These are phyloP conservation scores for Ascidia mentula DNA, from an alignment of 23 tunicate genomes.

Conservation along the genomic window DNA sequence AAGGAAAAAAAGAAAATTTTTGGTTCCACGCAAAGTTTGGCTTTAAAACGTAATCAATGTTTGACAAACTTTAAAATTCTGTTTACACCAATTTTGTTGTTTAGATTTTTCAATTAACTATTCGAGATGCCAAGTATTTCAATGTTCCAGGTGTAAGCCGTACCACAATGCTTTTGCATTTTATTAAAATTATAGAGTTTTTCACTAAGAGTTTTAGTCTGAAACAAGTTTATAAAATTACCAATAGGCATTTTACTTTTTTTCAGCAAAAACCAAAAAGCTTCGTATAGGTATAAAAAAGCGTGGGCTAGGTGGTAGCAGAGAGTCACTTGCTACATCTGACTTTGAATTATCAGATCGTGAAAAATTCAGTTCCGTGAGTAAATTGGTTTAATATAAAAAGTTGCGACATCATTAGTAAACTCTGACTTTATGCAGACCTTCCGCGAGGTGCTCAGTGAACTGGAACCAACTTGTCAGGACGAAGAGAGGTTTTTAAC, in stretches of 20 bases:
- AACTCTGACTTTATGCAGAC: too few relatives aligned
- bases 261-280: conserved; percentile 46
- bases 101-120: too few relatives aligned
- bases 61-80: too few relatives aligned
- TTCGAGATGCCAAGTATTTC: too few relatives aligned
- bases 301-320: conserved; percentile 50
- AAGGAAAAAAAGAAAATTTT: conserved; percentile 57
- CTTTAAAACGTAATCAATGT: conserved; percentile 68
- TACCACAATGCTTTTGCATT: too few relatives aligned
- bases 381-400: background rate
- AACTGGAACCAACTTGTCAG: conserved; percentile 95
- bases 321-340: conserved; percentile 83
- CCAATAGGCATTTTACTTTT: too few relatives aligned
- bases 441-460: conserved; percentile 83
- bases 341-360: conserved; percentile 78
- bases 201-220: too few relatives aligned
- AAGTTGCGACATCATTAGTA: background rate
- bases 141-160: too few relatives aligned
- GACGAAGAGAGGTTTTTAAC: conserved; percentile 90
- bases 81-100: too few relatives aligned
- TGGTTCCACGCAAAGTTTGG: conserved; percentile 86
- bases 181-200: too few relatives aligned
- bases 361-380: conserved; percentile 83
- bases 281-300: conserved; percentile 41
- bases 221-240: too few relatives aligned